Conservation (phyloP, 2,888 invertebrate species). For the Polyploca ridens region DNA sequence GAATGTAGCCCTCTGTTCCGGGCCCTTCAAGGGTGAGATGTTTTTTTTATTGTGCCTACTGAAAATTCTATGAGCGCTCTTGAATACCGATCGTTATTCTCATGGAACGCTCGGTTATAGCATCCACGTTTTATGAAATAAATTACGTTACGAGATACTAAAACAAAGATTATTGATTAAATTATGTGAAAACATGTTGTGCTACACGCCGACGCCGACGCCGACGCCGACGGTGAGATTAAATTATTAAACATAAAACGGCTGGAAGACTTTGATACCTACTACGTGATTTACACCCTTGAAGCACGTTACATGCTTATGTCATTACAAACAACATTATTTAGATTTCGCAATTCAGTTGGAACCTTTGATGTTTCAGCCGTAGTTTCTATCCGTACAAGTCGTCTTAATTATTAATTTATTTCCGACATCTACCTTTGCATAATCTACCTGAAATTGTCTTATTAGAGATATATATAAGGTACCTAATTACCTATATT, state of each 20-base stretch:
- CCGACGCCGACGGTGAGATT: constrained; percentile 57
- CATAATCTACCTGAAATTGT: neutral
- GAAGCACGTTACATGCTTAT: constrained; percentile 49
- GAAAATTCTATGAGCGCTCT: constrained; percentile 68
- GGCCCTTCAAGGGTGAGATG: constrained; percentile 62
- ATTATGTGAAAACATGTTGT: constrained; percentile 67
- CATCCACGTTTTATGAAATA: constrained; percentile 38
- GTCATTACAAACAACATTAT: constrained; percentile 55
- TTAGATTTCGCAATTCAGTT: constrained; percentile 45
- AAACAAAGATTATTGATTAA: constrained; percentile 69
- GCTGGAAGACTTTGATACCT: constrained; percentile 53
- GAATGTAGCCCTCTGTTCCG: constrained; percentile 61
- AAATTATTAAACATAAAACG: constrained; percentile 73
- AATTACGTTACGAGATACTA: constrained; percentile 55
- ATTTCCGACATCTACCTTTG: neutral
- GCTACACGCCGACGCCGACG: constrained; percentile 54
- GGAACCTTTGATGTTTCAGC: constrained; percentile 49
- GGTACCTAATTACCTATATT: too few relatives aligned
- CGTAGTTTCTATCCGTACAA: constrained; percentile 19
- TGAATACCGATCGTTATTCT: constrained; percentile 42
- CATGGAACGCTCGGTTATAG: constrained; percentile 36
- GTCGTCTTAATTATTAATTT: neutral
- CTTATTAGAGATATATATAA: too few relatives aligned
- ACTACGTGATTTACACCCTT: constrained; percentile 62
- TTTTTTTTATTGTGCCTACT: constrained; percentile 66